Conservation (phyloP, 2,113 vertebrate genomes). For the Chloroceryle aenea region DNA sequence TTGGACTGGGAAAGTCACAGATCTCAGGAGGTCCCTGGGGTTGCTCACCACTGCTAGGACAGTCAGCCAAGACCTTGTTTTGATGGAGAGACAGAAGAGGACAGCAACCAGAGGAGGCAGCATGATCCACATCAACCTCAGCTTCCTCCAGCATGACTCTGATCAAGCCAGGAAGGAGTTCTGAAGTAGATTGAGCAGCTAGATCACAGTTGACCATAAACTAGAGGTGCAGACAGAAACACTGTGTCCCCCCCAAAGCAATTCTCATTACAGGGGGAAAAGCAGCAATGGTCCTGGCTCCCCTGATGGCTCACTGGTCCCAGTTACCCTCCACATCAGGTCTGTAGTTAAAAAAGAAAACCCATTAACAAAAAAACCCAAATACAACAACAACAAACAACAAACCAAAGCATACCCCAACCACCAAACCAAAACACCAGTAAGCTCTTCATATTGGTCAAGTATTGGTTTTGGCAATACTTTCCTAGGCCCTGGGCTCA, state of each 20-base stretch:
- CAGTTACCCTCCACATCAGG: neutral
- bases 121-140: rapidly evolving
- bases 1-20: neutral
- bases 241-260: neutral
- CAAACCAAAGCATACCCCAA: no score
- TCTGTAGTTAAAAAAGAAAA: neutral
- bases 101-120: neutral
- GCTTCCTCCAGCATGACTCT: neutral
- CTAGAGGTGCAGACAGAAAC: neutral
- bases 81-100: neutral
- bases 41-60: neutral
- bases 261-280: neutral
- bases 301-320: neutral
- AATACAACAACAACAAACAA: no score
- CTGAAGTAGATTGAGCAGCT: neutral
- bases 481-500: neutral
- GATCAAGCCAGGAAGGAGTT: neutral
- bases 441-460: neutral
- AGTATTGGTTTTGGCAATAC: neutral
- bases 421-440: rapidly evolving
- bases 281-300: neutral
- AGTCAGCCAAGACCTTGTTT: neutral
- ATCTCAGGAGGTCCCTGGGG: neutral
- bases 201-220: neutral
- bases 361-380: no score